These are phyloP conservation scores for Ophion costatus DNA, from an alignment of 2,888 invertebrate genomes.

Conservation along the genomic window DNA sequence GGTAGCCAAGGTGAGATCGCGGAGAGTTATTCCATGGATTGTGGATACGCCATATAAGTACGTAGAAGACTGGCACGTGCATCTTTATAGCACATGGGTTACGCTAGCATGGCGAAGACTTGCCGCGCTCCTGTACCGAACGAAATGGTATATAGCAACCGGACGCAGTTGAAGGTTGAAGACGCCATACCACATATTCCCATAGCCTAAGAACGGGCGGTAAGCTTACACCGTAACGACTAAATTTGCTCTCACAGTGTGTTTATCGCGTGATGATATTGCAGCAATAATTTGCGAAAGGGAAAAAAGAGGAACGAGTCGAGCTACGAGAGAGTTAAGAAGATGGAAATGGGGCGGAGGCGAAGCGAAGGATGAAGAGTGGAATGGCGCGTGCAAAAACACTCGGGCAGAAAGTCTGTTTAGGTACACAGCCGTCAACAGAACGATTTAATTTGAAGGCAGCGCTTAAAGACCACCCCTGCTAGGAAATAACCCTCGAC, in stretches of 20 bases:
- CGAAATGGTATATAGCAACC: slow-evolving; percentile 31
- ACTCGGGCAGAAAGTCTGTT: slow-evolving; percentile 46
- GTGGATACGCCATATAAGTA: slow-evolving; percentile 22
- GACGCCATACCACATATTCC: slow-evolving; percentile 26
- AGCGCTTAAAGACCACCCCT: slow-evolving; percentile 48
- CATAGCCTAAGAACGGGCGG: slow-evolving; percentile 50
- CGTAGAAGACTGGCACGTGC: slow-evolving; percentile 23
- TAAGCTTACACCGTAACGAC: slow-evolving; percentile 73
- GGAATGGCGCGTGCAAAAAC: slow-evolving; percentile 37
- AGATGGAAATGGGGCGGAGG: neutral
- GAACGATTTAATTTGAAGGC: slow-evolving; percentile 61
- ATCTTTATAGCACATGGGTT: slow-evolving; percentile 10
- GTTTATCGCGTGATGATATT: slow-evolving; percentile 71
- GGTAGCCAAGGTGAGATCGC: slow-evolving; percentile 63
- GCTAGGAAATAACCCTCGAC: slow-evolving; percentile 56
- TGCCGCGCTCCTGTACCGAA: slow-evolving; percentile 29
- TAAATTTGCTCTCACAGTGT: slow-evolving; percentile 75
- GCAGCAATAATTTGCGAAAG: slow-evolving; percentile 64
- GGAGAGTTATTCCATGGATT: slow-evolving; percentile 19
- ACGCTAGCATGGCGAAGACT: slow-evolving; percentile 3
- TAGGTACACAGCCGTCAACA: slow-evolving; percentile 53
- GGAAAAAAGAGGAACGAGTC: slow-evolving; percentile 17
- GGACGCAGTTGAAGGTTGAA: slow-evolving; percentile 45
- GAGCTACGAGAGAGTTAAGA: slow-evolving; percentile 17
- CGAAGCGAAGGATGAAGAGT: slow-evolving; percentile 16